Evolutionary conservation across 2,888 invertebrate genomes (phyloP), one percentile per base, ranked within the genome.

Genomic region (Melinaea menophilus): DNA sequence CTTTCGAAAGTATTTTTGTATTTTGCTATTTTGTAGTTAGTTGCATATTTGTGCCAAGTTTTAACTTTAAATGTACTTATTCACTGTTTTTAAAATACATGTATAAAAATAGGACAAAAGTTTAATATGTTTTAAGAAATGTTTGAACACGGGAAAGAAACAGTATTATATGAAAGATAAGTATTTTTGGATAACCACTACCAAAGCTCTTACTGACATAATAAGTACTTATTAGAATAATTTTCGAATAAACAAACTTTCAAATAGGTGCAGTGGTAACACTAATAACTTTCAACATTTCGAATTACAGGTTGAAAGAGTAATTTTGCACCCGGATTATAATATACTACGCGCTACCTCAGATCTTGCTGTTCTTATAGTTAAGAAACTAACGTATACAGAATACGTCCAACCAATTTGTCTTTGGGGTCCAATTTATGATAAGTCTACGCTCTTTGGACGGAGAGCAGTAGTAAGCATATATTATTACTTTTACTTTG

Each of bases 361-460:
- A n/a, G 90, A 90, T 69, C 64, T 90, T 41, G 88, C 88, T 46
- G 79, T 90, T n/a, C 77, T 90, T 34, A 84, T 78, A 73, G 82
- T 89, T 12, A 74, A 75, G 55, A 73, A 68, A n/a, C 74, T 89
- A 7, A 62, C 46, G 22, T 90, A 78, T 66, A 86, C 85, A 0
- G 83, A 85, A 61, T 88, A 80, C 59, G 85, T 90, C 0, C 88
- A 89, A 65, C 90, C 90, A 4, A 84, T 90, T 65, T 90, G 90
- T 65, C 60, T 90, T 46, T 90, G 87, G 88, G 89, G 89, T 2
- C 90, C 90, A 1, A 79, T 80, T 7, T 88, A 86, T 69, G 81
- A 88, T 41, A 90, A 89, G 72, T 73, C 70, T 5, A 73, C 73
- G 41, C 70, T 90, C 0, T 78, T 79, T 70, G 86, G 84, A 47